phyloP scores from a whole-genome alignment of 2,888 invertebrate species.

The Chrysolina oricalcia region DNA sequence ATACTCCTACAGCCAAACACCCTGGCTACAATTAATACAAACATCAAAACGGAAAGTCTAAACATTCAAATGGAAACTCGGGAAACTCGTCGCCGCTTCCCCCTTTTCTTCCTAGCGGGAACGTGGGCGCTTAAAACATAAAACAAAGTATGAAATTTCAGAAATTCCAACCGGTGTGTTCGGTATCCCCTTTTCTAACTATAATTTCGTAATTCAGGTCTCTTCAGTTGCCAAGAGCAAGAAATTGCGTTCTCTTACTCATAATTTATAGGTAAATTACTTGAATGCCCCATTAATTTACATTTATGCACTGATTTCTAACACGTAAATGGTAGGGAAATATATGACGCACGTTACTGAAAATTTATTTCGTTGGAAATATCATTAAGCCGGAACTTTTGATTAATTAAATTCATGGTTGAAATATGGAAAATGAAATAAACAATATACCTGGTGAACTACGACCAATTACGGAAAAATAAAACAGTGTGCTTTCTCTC shows the following conservation, averaged over 20 bases:
- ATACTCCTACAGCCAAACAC: not conserved
- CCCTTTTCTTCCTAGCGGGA: constrained; percentile 30
- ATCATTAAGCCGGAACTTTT: constrained; percentile 18
- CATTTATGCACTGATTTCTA: constrained; percentile 62
- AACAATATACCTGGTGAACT: not conserved
- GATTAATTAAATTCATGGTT: not conserved
- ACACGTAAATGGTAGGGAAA: constrained; percentile 50
- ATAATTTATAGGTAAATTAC: constrained; percentile 69
- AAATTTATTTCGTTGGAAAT: constrained; percentile 34
- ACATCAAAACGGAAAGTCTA: constrained; percentile 18
- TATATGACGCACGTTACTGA: constrained; percentile 35
- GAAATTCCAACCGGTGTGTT: constrained; percentile 27
- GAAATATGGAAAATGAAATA: not conserved
- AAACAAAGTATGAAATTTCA: constrained; percentile 51
- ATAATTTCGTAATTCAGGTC: constrained; percentile 57
- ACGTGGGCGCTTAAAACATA: constrained; percentile 9
- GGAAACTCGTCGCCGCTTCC: constrained; percentile 3
- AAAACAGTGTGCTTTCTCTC: no score
- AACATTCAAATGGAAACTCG: constrained; percentile 17
- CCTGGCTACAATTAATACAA: constrained; percentile 4
- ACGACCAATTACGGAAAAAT: no score
- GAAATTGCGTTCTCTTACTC: constrained; percentile 59
- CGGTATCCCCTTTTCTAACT: constrained; percentile 41
- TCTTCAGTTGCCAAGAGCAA: constrained; percentile 51
- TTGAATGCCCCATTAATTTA: constrained; percentile 69